Evolutionary conservation across 2,888 invertebrate species (phyloP).

Genomic region (Bembecia ichneumoniformis): DNA sequence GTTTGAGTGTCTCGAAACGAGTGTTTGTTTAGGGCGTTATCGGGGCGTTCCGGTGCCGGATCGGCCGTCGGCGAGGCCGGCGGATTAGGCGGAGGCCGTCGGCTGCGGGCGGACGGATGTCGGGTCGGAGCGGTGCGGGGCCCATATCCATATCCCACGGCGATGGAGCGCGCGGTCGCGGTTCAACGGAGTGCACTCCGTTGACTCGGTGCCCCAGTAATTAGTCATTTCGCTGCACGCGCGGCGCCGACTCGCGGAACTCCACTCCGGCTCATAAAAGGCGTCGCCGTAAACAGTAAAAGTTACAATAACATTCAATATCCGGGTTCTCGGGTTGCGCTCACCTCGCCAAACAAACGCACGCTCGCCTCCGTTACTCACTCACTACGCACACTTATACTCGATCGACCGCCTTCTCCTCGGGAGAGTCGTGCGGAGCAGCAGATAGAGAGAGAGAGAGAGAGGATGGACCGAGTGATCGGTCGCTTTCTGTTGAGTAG

Average conservation of each 20-base stretch:
- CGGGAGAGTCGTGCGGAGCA: no score
- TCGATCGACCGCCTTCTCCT: no score
- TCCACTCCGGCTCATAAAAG: background rate
- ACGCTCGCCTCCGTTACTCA: background rate
- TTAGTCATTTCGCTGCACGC: background rate
- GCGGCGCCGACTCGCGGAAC: background rate
- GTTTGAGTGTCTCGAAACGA: slow-evolving; percentile 57
- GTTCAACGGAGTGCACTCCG: slow-evolving; percentile 1
- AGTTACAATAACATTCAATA: slow-evolving; percentile 2
- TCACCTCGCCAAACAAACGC: background rate
- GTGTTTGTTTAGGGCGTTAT: slow-evolving; percentile 51
- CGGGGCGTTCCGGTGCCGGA: slow-evolving; percentile 32
- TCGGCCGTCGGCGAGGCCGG: background rate
- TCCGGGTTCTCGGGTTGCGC: slow-evolving; percentile 3
- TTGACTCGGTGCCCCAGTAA: background rate
- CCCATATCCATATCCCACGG: background rate
- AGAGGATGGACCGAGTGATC: background rate
- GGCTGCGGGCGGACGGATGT: background rate
- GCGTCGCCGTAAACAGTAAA: background rate
- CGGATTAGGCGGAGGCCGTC: no score
- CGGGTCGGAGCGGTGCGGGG: background rate
- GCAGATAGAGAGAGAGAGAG: no score
- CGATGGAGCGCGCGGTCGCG: slow-evolving; percentile 3
- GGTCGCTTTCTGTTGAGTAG: background rate
- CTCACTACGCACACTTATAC: background rate